Percentiles rank a stretch among this genome's conserved stretches.
These are phyloP conservation scores for Sepiola atlantica DNA, from an alignment of 2,888 invertebrate species.

Conservation along the genomic window DNA sequence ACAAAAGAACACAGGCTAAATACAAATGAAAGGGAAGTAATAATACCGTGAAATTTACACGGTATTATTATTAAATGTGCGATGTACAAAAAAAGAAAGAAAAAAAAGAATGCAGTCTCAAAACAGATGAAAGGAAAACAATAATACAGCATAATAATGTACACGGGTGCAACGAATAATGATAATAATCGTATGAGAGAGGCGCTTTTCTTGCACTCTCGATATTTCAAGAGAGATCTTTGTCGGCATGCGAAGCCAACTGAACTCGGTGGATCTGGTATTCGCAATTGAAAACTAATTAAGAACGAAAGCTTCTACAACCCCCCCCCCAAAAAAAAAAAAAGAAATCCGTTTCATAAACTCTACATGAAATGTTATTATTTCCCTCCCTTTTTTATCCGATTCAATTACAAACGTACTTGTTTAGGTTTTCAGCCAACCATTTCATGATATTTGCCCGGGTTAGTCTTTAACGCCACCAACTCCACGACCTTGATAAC, in stretches of 20 bases:
- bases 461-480: neutral
- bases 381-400: neutral
- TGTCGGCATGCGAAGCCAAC: neutral
- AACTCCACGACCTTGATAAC: neutral
- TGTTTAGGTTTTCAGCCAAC: neutral
- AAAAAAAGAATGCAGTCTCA: too few relatives aligned
- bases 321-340: neutral
- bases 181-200: neutral
- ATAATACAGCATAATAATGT: too few relatives aligned
- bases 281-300: neutral
- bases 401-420: neutral
- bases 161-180: too few relatives aligned
- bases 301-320: neutral
- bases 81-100: too few relatives aligned
- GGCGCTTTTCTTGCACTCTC: neutral
- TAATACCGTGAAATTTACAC: too few relatives aligned
- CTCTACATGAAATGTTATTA: slow-evolving; percentile 6
- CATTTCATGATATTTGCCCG: neutral
- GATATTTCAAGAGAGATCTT: neutral
- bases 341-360: neutral
- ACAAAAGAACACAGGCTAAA: too few relatives aligned
- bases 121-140: too few relatives aligned
- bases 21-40: too few relatives aligned
- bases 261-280: neutral
- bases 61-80: too few relatives aligned